Evolutionary conservation across 2,888 invertebrate genomes (phyloP), one percentile per base, ranked within the genome.

Genomic region (Spatulosminthurus flaviceps): DNA sequence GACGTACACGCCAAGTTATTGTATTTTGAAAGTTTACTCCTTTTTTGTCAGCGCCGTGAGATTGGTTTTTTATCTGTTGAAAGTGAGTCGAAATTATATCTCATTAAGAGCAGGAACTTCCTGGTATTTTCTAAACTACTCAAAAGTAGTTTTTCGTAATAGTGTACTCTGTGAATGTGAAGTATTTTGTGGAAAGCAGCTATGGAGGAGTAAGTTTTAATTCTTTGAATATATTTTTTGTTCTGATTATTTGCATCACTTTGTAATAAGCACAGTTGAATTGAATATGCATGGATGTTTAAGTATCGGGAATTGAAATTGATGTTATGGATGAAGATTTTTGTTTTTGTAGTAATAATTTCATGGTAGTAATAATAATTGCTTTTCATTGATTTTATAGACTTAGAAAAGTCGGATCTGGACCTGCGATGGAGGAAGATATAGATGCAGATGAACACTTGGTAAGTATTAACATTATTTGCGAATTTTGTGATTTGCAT

Each of bases 361-460:
- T 69, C 11, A 69, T 24, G 28, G 21, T 29, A 1, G 28, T 9
- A 26, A 7, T 34, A 24, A 69, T 28, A 11, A 13, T 11, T 51
- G 51, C 1, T 51, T 51, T 51, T 51, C 7, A 34, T 34, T 51
- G 51, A 41, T 69, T 77, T 85, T 82, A 80, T 81, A 85, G 85
- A 79, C 79, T 85, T 51, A 82, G 85, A 77, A 84, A 84, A 75
- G 61, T 73, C 21, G 78, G 74, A 70, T 42, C 80, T 69, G 74
- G 73, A 43, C 24, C 77, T 26, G 41, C 51, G 22, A 71, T 70
- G 43, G 81, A 77, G 22, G 85, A 84, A 64, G 85, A 85, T 70
- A 81, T 83, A 43, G 85, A 85, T 76, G 85, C 83, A 60, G 85
- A 84, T 64, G 85, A 85, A 72, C 83, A 85, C 77, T 83, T 85